Base-by-base conservation (phyloP, 92 coral and sea anemone genomes). In the Palythoa caribaeorum region DNA sequence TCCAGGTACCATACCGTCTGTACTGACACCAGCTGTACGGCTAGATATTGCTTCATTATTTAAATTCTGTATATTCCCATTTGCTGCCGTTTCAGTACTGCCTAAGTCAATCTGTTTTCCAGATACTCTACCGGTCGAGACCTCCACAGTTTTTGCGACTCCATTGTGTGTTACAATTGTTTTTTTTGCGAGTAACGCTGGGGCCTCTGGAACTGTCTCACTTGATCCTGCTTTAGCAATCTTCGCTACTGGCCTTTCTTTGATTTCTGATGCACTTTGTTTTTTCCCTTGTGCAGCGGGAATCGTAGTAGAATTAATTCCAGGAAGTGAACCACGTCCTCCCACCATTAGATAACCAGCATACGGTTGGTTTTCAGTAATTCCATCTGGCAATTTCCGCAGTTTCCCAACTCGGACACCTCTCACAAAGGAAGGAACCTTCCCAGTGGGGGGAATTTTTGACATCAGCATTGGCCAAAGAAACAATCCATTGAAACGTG, bases 391-490 rank as follows among this genome's bases (percentile, higher is more conserved):
- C 9, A 73, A 44, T 9, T 20, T 15, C 66, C 38, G 39, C 0
- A 4, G 2, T 53, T 38, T 79, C 15, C 10, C 5, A 44, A 20
- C 73, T 50, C n/a, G 70, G 1, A 75, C 80, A 12, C 73, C 80
- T 38, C 89, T 50, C 51, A 74, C 93, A 68, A 91, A 88, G 54
- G 47, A 47, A n/a, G 93, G 93, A n/a, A 87, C 62, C 21, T 68
- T 83, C 79, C 38, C 88, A 36, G 73, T 89, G 0, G 90, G 84
- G 9, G 93, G 93, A 70, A 95, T 87, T 78, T 83, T 92, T 8
- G 96, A 89, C 88, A 97, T 84, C 20, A 97, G 88, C 71, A 95
- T 92, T 2, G 99, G 99, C 99, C 99, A 97, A 71, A 94, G 87
- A 79, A 97, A 97, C 16, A 97, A 87, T 57, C 98, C 92, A 19